Percentiles rank a stretch among this genome's conserved stretches.
phyloP scores from a whole-genome alignment of 23 tunicate genomes.

The Trididemnum clinides region DNA sequence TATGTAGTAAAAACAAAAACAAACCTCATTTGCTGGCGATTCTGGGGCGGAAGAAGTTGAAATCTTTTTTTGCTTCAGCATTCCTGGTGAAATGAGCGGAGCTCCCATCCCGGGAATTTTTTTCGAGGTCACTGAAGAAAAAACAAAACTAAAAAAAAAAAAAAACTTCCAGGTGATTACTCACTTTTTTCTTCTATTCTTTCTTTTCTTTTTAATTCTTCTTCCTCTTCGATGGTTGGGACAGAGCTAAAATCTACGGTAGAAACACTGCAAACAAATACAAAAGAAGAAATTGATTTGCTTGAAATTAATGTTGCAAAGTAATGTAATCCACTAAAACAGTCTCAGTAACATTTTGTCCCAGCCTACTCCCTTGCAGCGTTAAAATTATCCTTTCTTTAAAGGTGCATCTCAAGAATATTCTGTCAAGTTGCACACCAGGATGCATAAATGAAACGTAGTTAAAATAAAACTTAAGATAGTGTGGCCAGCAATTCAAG shows the following conservation, averaged over 20 bases:
- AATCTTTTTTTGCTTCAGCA: conserved; percentile 51
- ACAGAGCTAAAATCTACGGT: conserved; percentile 65
- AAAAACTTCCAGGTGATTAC: background rate
- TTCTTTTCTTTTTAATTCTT: conserved; percentile 48
- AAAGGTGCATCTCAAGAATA: too few relatives aligned
- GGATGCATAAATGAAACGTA: too few relatives aligned
- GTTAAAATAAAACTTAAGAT: too few relatives aligned
- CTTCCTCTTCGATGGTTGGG: conserved; percentile 52
- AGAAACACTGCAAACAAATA: conserved; percentile 46
- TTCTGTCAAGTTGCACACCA: too few relatives aligned
- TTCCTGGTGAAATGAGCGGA: conserved; percentile 52
- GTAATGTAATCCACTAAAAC: too few relatives aligned
- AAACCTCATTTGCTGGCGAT: background rate
- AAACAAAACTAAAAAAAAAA: background rate
- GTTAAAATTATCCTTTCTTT: too few relatives aligned
- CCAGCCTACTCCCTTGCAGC: too few relatives aligned
- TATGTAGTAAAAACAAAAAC: background rate
- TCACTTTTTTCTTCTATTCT: conserved; percentile 43
- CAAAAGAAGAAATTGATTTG: background rate
- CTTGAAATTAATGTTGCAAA: background rate
- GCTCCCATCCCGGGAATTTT: conserved; percentile 29
- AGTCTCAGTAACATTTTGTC: too few relatives aligned
- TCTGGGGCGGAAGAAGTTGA: background rate
- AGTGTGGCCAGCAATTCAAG: too few relatives aligned
- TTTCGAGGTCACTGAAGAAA: conserved; percentile 43